Evolutionary conservation across 1,140 invertebrate genomes (phyloP).

Genomic region (Meteorus sp.): DNA sequence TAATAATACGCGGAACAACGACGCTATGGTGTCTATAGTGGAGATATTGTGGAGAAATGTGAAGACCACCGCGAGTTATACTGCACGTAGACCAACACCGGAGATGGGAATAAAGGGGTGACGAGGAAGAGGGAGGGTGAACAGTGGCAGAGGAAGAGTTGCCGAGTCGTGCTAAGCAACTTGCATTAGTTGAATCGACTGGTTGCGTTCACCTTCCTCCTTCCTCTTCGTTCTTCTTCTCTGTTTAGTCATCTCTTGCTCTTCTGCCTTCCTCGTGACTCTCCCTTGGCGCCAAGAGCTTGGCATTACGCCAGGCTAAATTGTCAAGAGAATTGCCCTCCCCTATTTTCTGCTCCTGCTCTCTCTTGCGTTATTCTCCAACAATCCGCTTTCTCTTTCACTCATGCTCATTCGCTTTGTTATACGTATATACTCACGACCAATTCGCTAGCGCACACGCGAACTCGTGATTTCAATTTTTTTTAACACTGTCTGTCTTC

Average conservation of each 20-base stretch:
- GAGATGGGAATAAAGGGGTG: not conserved
- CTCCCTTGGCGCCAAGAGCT: conserved; percentile 4
- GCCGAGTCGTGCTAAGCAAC: conserved; percentile 48
- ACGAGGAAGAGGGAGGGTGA: conserved; percentile 34
- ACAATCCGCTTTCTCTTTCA: conserved; percentile 6
- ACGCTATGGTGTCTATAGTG: not conserved
- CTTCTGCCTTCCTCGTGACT: not conserved
- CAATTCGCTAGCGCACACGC: not conserved
- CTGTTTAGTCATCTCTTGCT: too few relatives aligned
- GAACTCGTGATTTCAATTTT: not conserved
- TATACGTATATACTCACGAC: too few relatives aligned
- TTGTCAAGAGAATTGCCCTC: conserved; percentile 54
- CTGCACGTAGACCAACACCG: not conserved
- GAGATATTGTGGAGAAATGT: not conserved
- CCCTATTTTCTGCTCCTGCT: conserved; percentile 30
- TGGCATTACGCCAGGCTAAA: conserved; percentile 55
- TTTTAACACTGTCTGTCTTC: not conserved
- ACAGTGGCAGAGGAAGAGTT: conserved; percentile 32
- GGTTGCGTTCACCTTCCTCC: conserved; percentile 28
- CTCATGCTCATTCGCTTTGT: not conserved
- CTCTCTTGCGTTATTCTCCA: conserved; percentile 16
- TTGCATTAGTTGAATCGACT: conserved; percentile 58
- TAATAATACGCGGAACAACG: not conserved
- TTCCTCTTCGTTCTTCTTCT: not conserved
- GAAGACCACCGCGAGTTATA: not conserved